Percentiles rank a stretch among this genome's conserved stretches.
These are phyloP conservation scores for Burhinus oedicnemus DNA, from an alignment of 2,113 vertebrate species.

Conservation along the genomic window DNA sequence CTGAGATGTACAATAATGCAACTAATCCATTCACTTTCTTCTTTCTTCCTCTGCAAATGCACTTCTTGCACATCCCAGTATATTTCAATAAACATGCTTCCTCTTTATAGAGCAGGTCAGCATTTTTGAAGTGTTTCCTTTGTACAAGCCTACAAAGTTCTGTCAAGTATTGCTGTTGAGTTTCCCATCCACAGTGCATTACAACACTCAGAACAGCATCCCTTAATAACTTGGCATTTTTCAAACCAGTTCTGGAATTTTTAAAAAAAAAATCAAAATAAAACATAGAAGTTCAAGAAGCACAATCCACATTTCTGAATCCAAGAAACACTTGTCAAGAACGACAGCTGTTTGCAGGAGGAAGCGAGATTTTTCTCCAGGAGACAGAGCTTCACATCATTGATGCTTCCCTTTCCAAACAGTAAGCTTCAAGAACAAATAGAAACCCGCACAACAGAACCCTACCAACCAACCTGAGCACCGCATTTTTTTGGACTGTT, in stretches of 20 bases:
- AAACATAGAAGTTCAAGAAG: neutral
- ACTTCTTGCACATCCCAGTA: neutral
- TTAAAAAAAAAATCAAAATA: neutral
- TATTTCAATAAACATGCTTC: no score
- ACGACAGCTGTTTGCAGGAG: neutral
- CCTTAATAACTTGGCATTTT: neutral
- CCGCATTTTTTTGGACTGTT: neutral
- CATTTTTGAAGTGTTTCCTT: neutral
- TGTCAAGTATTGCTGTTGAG: accelerated
- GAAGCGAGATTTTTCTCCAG: neutral
- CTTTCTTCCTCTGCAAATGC: neutral
- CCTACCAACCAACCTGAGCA: neutral
- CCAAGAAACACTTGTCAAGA: neutral
- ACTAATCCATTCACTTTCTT: neutral
- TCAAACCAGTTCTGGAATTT: neutral
- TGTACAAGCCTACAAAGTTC: neutral
- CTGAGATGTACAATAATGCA: neutral
- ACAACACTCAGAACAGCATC: neutral
- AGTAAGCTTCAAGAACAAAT: neutral
- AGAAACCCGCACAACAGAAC: neutral
- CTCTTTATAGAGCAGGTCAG: neutral
- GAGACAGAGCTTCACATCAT: neutral
- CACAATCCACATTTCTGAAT: neutral
- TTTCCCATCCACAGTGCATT: neutral
- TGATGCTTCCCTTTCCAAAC: neutral